phyloP scores from a whole-genome alignment of 35 echinoderm and acorn worm species.

The Amphiura filiformis region DNA sequence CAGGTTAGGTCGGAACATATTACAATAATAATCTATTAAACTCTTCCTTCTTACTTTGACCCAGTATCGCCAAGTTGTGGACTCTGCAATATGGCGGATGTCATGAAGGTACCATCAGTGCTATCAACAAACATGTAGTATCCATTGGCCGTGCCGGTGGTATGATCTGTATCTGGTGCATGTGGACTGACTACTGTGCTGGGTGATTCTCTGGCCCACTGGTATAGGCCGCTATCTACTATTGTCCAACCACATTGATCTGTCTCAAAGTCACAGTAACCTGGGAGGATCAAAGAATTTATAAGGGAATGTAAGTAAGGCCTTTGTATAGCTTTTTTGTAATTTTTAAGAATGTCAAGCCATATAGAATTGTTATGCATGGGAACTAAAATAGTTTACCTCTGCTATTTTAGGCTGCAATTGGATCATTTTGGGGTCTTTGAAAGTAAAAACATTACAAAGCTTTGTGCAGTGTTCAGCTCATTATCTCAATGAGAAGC shows the following conservation, averaged over 20 bases:
- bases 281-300: no score
- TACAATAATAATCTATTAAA: no score
- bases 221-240: conserved; percentile 61
- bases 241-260: conserved; percentile 80
- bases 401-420: no score
- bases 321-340: neutral
- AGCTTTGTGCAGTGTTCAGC: no score
- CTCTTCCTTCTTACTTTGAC: no score
- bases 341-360: no score
- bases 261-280: conserved; percentile 82
- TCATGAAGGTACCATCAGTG: conserved; percentile 70
- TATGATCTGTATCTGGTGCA: conserved; percentile 65
- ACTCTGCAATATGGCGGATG: conserved; percentile 59
- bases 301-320: conserved; percentile 2
- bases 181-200: conserved; percentile 18
- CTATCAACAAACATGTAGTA: conserved; percentile 92
- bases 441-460: no score
- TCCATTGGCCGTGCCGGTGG: conserved; percentile 41
- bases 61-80: conserved; percentile 58
- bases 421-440: no score
- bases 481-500: no score
- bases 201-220: conserved; percentile 52
- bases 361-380: no score
- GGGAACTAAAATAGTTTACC: no score
- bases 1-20: no score